These are phyloP conservation scores for Lipophrys pholis DNA, from an alignment of 2,113 vertebrate species.

Conservation along the genomic window DNA sequence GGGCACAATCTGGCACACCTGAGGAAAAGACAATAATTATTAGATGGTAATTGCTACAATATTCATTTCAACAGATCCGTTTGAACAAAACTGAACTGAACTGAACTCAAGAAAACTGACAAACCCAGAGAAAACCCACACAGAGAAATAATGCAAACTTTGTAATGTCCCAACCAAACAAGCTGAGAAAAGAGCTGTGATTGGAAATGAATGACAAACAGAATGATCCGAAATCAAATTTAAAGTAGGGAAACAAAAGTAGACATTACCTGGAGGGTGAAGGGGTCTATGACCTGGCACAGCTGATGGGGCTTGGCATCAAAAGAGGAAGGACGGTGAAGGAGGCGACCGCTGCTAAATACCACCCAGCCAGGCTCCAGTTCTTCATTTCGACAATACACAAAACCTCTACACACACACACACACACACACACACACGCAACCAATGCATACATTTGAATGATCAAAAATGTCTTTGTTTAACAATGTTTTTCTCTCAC, in stretches of 20 bases:
- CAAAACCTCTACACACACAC: slow-evolving; percentile 89
- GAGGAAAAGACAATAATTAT: slow-evolving; percentile 20
- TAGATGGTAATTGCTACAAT: not conserved
- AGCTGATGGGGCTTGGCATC: slow-evolving; percentile 97
- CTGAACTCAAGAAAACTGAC: no score
- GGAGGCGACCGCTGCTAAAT: slow-evolving; percentile 87
- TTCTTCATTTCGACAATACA: slow-evolving; percentile 97
- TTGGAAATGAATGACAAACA: not conserved
- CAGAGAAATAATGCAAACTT: no score
- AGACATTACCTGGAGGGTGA: slow-evolving; percentile 92
- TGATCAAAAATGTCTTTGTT: not conserved
- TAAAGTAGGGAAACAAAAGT: not conserved
- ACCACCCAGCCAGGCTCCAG: slow-evolving; percentile 95
- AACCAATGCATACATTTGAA: slow-evolving; percentile 4
- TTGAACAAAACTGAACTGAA: no score
- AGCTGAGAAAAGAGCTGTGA: no score
- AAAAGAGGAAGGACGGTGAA: slow-evolving; percentile 94
- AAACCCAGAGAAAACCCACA: no score
- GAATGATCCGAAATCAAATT: not conserved
- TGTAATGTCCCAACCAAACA: no score
- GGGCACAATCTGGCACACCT: slow-evolving; percentile 94
- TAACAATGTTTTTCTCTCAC: no score
- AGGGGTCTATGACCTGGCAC: slow-evolving; percentile 96
- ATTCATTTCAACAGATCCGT: not conserved
- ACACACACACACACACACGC: slow-evolving; percentile 24